Percentiles rank a stretch among this genome's conserved stretches.
phyloP scores from a whole-genome alignment of 2,797 vertebrate species.

The Diglossa cyanea region DNA sequence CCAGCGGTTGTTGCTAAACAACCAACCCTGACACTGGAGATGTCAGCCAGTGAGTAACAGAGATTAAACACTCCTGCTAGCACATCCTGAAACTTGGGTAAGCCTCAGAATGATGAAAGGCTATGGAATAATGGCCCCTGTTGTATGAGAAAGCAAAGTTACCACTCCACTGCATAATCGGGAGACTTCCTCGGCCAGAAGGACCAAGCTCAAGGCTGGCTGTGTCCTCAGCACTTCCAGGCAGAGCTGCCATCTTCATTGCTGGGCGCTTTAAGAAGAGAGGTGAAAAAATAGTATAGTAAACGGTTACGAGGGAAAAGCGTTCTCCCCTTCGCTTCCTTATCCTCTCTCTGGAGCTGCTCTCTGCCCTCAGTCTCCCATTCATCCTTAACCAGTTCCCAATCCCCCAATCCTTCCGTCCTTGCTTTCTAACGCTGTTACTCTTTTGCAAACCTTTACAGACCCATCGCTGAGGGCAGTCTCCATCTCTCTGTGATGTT shows the following conservation, averaged over 20 bases:
- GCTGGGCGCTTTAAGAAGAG: slow-evolving; percentile 37
- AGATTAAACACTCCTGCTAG: slow-evolving; percentile 34
- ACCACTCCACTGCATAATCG: slow-evolving; percentile 43
- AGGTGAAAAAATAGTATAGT: slow-evolving; percentile 42
- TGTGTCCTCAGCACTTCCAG: slow-evolving; percentile 56
- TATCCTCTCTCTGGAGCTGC: neutral
- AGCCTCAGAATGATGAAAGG: neutral
- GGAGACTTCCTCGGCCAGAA: slow-evolving; percentile 52
- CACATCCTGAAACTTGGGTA: slow-evolving; percentile 24
- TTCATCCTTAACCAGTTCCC: neutral
- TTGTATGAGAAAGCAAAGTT: slow-evolving; percentile 33
- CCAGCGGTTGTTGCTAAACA: slow-evolving; percentile 57
- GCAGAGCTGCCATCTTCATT: slow-evolving; percentile 58
- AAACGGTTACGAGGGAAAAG: slow-evolving; percentile 49
- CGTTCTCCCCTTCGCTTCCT: neutral
- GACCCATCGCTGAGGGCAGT: neutral
- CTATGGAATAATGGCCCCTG: slow-evolving; percentile 7
- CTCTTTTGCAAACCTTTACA: neutral
- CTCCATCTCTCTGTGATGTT: neutral
- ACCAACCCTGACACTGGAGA: slow-evolving; percentile 5
- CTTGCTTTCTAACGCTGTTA: neutral
- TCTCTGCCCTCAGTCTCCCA: neutral
- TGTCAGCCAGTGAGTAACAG: slow-evolving; percentile 23
- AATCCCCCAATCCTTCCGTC: neutral
- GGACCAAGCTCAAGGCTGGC: slow-evolving; percentile 52